A percentile compares a stretch with the other conserved stretches of the same genome.
Evolutionary conservation across 2,797 vertebrate genomes (phyloP).

Genomic region (Myiothlypis coronata): DNA sequence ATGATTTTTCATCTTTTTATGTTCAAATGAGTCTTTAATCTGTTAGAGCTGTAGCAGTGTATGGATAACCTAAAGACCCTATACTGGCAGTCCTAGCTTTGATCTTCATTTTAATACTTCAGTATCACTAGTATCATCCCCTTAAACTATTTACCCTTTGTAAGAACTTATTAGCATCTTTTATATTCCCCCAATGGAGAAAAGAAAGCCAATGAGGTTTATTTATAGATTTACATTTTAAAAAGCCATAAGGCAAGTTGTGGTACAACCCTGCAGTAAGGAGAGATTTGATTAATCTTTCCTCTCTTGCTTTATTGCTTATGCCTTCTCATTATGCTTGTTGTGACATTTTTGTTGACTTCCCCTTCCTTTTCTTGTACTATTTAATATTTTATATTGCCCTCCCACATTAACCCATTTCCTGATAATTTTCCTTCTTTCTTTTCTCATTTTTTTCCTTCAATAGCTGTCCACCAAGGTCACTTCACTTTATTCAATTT

Average conservation of each 20-base stretch:
- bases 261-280: background rate
- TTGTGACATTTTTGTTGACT: background rate
- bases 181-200: background rate
- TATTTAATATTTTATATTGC: background rate
- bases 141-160: constrained; percentile 33
- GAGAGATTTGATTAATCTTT: background rate
- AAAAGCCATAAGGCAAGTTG: background rate
- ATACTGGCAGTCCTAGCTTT: constrained; percentile 6
- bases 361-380: background rate
- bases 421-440: background rate
- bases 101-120: constrained; percentile 24
- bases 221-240: background rate
- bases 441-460: background rate
- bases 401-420: background rate
- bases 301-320: background rate
- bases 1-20: background rate
- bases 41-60: background rate
- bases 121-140: constrained; percentile 1
- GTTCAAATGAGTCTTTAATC: constrained; percentile 42
- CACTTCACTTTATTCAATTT: background rate
- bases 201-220: background rate
- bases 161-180: background rate
- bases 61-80: constrained; percentile 16
- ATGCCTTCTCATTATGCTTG: background rate
- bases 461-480: background rate